Evolutionary conservation across 2,113 vertebrate genomes (phyloP).

Genomic region (Lynx canadensis): DNA sequence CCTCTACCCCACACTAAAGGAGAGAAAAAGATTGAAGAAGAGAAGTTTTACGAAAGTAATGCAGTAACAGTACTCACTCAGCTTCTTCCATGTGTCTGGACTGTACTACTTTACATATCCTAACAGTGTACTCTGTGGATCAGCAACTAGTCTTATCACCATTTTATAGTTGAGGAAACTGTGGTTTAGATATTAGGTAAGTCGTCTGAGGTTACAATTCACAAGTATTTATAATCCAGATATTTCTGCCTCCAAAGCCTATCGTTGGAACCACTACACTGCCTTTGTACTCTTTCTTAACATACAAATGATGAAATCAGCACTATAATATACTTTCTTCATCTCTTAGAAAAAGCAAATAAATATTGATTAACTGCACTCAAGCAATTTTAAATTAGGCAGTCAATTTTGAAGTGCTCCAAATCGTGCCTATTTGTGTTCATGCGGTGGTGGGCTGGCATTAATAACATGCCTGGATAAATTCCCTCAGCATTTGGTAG

Average conservation of each 20-base stretch:
- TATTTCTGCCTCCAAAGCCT: conserved; percentile 37
- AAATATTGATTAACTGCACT: conserved; percentile 76
- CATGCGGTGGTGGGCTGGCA: conserved; percentile 31
- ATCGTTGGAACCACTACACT: not conserved
- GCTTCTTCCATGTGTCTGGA: not conserved
- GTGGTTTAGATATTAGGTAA: not conserved
- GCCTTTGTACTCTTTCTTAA: conserved; percentile 65
- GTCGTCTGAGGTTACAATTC: conserved; percentile 24
- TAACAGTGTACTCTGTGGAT: not conserved
- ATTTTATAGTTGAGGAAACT: conserved; percentile 14
- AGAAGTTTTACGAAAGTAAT: not conserved
- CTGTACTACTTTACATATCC: not conserved
- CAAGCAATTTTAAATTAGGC: conserved; percentile 73
- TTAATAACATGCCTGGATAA: conserved; percentile 71
- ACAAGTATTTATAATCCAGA: conserved; percentile 45
- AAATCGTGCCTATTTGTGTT: conserved; percentile 72
- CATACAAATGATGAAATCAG: conserved; percentile 77
- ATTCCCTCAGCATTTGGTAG: conserved; percentile 62
- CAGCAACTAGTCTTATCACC: not conserved
- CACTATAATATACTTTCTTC: conserved; percentile 54
- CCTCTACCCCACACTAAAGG: not conserved
- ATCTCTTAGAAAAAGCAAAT: conserved; percentile 65
- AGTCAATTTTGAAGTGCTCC: conserved; percentile 70
- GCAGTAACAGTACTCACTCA: not conserved
- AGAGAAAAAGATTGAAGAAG: not conserved